phyloP scores from a whole-genome alignment of 1,140 invertebrate species.

The Aphelenchoides besseyi region DNA sequence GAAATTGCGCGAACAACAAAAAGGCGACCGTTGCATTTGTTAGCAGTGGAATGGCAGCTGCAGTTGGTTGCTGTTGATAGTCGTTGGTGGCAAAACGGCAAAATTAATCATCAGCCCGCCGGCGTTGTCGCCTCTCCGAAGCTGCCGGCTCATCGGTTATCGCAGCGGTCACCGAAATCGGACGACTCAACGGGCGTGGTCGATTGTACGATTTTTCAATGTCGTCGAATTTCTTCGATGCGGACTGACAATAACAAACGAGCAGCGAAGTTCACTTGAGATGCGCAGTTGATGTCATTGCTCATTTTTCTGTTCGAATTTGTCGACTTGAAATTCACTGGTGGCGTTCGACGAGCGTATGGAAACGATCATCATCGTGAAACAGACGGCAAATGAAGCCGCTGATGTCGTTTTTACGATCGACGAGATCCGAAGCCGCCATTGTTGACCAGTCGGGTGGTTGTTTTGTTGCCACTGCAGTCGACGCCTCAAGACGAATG shows the following conservation, averaged over 20 bases:
- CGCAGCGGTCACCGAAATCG: background rate
- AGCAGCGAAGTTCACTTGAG: too few species aligned
- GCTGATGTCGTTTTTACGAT: too few species aligned
- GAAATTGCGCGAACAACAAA: too few species aligned
- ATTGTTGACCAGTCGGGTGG: background rate
- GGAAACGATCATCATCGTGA: too few species aligned
- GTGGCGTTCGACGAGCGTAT: too few species aligned
- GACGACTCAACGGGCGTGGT: background rate
- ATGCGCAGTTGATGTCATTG: too few species aligned
- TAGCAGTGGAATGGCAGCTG: too few species aligned
- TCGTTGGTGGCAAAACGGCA: background rate
- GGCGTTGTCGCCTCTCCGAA: background rate
- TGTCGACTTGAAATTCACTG: background rate
- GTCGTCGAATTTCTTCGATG: background rate
- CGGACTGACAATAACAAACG: too few species aligned
- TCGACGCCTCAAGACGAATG: background rate
- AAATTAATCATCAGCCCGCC: slow-evolving; percentile 5
- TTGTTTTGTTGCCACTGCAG: background rate
- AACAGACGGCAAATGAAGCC: too few species aligned
- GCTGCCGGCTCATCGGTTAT: background rate
- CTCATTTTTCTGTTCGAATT: background rate
- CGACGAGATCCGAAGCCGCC: too few species aligned
- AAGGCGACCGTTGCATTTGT: too few species aligned
- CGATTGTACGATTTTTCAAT: background rate
- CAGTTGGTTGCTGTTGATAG: background rate